Base-by-base conservation (phyloP, 2,797 vertebrate genomes). In the Peromyscus aztecus region DNA sequence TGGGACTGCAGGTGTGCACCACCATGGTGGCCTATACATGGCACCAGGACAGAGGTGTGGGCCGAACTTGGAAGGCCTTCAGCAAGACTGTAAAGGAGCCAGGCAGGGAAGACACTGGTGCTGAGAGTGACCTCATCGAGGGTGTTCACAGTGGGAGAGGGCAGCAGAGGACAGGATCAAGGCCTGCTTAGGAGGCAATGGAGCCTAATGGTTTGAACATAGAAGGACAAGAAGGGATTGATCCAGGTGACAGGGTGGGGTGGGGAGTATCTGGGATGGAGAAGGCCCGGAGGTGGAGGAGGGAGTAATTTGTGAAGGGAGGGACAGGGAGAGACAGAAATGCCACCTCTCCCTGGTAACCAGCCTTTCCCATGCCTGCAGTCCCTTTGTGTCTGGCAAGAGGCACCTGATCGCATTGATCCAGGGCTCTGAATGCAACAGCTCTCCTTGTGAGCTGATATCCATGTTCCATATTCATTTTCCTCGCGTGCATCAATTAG, bases 401-500 rank as follows among this genome's bases (percentile, higher is more conserved):
- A 69, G 0, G 61, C 34, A 13, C 67, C 1, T 13, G 12, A 59
- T 46, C 31, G 71, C 91, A 23, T 31, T n/a, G 59, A 90, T 90
- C 76, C 27, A 24, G 21, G 84, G 43, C 88, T 85, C 59, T 31
- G 2, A 89, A 82, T 49, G 43, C 0, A 10, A 71, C 24, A 14
- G 24, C 78, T 63, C 52, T 94, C 85, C 88, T 94, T 93, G 85
- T 59, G 4, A 95, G 90, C 96, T 92, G 57, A 92, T 89, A 91
- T 13, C 71, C 59, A n/a, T 29, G 21, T 19, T 96, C 94, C 82
- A 77, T 61, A 89, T 97, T 90, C 96, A 93, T 92, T 80, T 94
- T 94, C 76, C 96, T 97, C 46, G 63, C 89, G 87, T 92, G 95
- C 71, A 96, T 96, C 97, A 97, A 97, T 96, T 96, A 96, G 94